Evolutionary conservation across 2,797 vertebrate genomes (phyloP).

Genomic region (Onychomys torridus): DNA sequence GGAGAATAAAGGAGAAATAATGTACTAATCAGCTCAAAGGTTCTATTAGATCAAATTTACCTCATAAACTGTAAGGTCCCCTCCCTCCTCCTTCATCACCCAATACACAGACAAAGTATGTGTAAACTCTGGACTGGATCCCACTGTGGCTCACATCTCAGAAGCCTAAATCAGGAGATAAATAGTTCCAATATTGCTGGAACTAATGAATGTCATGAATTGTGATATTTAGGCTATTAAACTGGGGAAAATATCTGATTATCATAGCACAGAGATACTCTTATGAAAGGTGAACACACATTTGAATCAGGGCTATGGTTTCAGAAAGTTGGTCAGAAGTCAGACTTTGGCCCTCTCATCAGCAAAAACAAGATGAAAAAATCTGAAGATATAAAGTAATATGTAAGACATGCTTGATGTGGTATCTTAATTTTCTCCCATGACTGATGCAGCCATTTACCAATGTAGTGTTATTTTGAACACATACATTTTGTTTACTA

Average conservation of each 20-base stretch:
- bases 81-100: not conserved
- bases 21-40: not conserved
- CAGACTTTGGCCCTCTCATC: not conserved
- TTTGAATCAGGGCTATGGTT: not conserved
- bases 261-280: not conserved
- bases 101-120: not conserved
- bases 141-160: not conserved
- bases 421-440: slow-evolving; percentile 30
- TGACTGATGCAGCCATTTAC: slow-evolving; percentile 24
- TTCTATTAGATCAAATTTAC: not conserved
- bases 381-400: not conserved
- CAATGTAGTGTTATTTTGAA: slow-evolving; percentile 40
- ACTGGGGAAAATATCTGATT: not conserved
- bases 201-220: not conserved
- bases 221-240: not conserved
- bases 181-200: not conserved
- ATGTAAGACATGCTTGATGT: not conserved
- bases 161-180: not conserved
- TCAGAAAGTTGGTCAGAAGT: not conserved
- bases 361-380: not conserved
- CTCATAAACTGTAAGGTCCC: not conserved
- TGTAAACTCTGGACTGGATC: not conserved
- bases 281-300: too few relatives aligned
- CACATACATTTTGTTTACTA: slow-evolving; percentile 41
- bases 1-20: not conserved